Evolutionary conservation across 2,888 invertebrate species (phyloP), one percentile per base, ranked within the genome.

Genomic region (Bruchidius siliquastri): DNA sequence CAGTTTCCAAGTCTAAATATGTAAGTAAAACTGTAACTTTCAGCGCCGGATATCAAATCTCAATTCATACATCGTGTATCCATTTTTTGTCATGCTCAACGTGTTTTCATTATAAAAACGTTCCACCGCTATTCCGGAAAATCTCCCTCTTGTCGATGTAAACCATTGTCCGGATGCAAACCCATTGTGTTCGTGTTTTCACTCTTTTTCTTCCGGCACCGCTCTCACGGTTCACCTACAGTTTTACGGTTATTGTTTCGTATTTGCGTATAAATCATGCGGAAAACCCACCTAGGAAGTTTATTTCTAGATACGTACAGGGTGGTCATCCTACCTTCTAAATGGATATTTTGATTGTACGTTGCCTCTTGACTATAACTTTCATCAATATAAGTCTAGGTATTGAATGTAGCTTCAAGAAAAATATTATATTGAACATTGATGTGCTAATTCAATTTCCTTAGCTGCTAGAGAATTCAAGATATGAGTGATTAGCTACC

Each of bases 231-330:
- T 80, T 79, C 80, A 81, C 80, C 79, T 81, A 79, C 79, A 81
- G 81, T 82, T 83, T 82, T 82, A 83, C 78, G 82, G 83, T 82
- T 83, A 83, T 83, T 82, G 83, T 82, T 82, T 80, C 78, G 80
- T 80, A 81, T 82, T 82, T 81, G 79, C 81, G 79, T 81, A 81
- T 81, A 82, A 83, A 83, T 83, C 82, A 81, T 80, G 78, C 76
- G 80, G 82, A 81, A 81, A 82, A 80, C 80, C 80, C 73, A 76
- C 76, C 49, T 49, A 49, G 49, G 49, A 49, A 4, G 49, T 8
- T 49, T 49, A 3, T 49, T 49, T 49, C 8, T 49, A 49, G 49
- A 13, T 49, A 49, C 49, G 13, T 49, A 49, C 49, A 49, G 8
- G 49, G 49, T 13, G 49, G 49, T 13, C 49, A 13, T 13, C 18